phyloP scores from a whole-genome alignment of 2,113 vertebrate genomes.

The Eulacestoma nigropectus region DNA sequence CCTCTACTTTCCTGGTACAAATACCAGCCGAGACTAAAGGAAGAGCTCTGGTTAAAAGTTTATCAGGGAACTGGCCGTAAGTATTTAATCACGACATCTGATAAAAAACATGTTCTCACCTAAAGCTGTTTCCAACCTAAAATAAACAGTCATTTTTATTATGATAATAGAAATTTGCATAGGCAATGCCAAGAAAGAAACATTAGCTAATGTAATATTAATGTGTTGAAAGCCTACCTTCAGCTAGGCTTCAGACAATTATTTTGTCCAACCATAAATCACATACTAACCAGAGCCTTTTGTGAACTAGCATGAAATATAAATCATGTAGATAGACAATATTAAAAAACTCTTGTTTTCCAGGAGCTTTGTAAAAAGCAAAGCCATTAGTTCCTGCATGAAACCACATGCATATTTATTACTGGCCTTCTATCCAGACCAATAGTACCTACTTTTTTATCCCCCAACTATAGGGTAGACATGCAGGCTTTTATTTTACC shows the following conservation, averaged over 20 bases:
- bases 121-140: constrained; percentile 21
- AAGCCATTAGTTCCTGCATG: neutral
- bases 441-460: neutral
- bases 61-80: neutral
- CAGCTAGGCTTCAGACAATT: constrained; percentile 31
- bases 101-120: neutral
- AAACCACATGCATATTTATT: neutral
- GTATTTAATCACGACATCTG: neutral
- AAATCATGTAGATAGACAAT: constrained; percentile 31
- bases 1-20: neutral
- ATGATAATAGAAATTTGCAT: constrained; percentile 35
- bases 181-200: constrained; percentile 5
- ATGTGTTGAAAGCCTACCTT: constrained; percentile 31
- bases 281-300: constrained; percentile 36
- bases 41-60: neutral
- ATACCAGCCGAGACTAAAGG: neutral
- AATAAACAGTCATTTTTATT: constrained; percentile 32
- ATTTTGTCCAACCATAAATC: constrained; percentile 47
- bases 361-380: neutral
- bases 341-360: constrained; percentile 47
- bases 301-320: constrained; percentile 42
- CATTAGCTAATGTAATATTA: constrained; percentile 46
- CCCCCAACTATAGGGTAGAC: neutral
- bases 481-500: neutral
- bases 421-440: neutral